These are phyloP conservation scores for Stercorarius parasiticus DNA, from an alignment of 2,113 vertebrate genomes.

Conservation along the genomic window DNA sequence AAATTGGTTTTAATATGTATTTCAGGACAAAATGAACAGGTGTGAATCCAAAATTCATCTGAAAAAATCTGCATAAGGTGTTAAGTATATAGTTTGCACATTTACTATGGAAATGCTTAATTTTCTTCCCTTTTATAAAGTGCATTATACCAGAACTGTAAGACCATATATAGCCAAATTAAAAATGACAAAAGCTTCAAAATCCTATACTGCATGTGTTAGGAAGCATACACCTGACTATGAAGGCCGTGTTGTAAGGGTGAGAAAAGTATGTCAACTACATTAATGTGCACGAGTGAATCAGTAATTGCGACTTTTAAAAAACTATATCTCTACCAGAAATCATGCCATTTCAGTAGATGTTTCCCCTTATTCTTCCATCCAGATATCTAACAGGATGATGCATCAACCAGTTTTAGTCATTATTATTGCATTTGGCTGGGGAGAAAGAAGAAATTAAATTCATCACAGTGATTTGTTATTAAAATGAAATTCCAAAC, in stretches of 20 bases:
- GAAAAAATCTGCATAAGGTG: background rate
- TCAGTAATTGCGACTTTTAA: background rate
- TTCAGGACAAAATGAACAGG: conserved; percentile 33
- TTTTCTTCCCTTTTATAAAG: conserved; percentile 37
- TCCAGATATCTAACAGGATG: background rate
- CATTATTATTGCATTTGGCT: conserved; percentile 15
- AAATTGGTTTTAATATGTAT: conserved; percentile 38
- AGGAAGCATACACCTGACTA: background rate
- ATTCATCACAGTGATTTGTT: background rate
- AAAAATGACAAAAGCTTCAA: conserved; percentile 7
- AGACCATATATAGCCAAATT: conserved; percentile 22
- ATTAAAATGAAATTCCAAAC: conserved; percentile 21
- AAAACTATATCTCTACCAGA: background rate
- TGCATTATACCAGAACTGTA: conserved; percentile 24
- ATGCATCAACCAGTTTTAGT: background rate
- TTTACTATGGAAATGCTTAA: conserved; percentile 15
- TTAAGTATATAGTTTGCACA: conserved; percentile 11
- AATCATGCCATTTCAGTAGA: background rate
- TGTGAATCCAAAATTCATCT: conserved; percentile 17
- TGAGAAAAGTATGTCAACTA: background rate
- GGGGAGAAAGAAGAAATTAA: background rate
- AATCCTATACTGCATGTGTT: background rate
- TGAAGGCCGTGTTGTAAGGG: background rate
- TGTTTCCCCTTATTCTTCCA: background rate
- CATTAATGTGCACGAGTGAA: background rate